phyloP scores from a whole-genome alignment of 2,888 invertebrate species.

The Catotricha subobsoleta region DNA sequence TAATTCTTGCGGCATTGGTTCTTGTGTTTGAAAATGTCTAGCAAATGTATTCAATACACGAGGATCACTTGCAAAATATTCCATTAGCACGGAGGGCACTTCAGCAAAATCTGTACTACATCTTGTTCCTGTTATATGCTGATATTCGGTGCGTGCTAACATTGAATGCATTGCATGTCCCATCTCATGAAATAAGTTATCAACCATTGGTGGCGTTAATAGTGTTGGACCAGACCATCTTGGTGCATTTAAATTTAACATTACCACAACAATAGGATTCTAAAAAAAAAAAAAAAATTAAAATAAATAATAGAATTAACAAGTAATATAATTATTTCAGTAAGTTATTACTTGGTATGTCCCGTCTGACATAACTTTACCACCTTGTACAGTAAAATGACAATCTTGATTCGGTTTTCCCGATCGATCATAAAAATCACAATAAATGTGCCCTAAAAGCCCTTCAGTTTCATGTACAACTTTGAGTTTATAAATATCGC shows the following conservation, averaged over 20 bases:
- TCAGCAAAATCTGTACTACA: conserved; percentile 98
- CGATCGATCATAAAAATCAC: conserved; percentile 82
- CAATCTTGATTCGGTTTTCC: conserved; percentile 97
- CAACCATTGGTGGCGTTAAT: conserved; percentile 67
- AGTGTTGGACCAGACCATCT: conserved; percentile 59
- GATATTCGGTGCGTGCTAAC: conserved; percentile 86
- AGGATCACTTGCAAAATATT: conserved; percentile 85
- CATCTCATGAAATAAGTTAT: conserved; percentile 97
- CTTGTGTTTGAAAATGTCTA: conserved; percentile 75
- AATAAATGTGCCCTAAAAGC: conserved; percentile 83
- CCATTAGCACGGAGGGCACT: conserved; percentile 97
- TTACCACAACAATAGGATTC: conserved; percentile 79
- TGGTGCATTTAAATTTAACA: conserved; percentile 69
- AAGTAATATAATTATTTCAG: conserved; percentile 21
- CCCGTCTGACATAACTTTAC: conserved; percentile 57
- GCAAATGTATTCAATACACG: conserved; percentile 70
- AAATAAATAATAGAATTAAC: background rate
- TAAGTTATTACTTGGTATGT: conserved; percentile 45
- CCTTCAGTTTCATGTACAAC: conserved; percentile 69
- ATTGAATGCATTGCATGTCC: conserved; percentile 99
- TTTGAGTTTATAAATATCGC: conserved; percentile 81
- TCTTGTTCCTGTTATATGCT: conserved; percentile 93
- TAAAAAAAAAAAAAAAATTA: conserved; percentile 25
- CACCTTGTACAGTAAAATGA: conserved; percentile 95
- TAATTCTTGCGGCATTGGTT: conserved; percentile 64